phyloP scores from a whole-genome alignment of 2,797 vertebrate species.

The Falco cherrug region DNA sequence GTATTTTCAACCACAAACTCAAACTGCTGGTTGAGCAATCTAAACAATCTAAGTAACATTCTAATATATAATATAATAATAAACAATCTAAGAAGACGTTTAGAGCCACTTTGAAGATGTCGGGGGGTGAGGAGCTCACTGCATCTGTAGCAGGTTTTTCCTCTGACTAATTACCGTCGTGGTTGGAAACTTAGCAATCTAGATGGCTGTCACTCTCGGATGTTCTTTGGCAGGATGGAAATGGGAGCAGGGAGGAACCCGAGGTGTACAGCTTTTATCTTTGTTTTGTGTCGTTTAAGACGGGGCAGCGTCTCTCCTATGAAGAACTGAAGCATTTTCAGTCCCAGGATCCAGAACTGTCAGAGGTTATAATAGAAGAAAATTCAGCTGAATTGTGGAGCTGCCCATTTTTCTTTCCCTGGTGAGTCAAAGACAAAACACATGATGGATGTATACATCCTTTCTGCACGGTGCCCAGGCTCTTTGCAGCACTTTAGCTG shows the following conservation, averaged over 20 bases:
- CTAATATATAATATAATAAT: too few species aligned
- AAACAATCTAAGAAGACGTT: neutral
- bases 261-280: neutral
- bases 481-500: neutral
- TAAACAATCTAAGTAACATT: too few species aligned
- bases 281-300: conserved; percentile 55
- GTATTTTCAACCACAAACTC: neutral
- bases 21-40: neutral
- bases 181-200: neutral
- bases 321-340: conserved; percentile 72
- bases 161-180: neutral
- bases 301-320: conserved; percentile 63
- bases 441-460: neutral
- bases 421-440: conserved; percentile 64
- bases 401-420: conserved; percentile 72
- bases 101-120: neutral
- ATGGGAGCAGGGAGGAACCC: neutral
- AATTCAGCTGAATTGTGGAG: conserved; percentile 70
- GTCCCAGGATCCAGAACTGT: conserved; percentile 69
- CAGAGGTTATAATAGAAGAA: conserved; percentile 72
- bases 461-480: neutral
- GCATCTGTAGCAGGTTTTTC: neutral
- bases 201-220: neutral
- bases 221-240: neutral
- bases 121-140: neutral